phyloP scores from a whole-genome alignment of 2,797 vertebrate species.

The Sebastiscus tertius region DNA sequence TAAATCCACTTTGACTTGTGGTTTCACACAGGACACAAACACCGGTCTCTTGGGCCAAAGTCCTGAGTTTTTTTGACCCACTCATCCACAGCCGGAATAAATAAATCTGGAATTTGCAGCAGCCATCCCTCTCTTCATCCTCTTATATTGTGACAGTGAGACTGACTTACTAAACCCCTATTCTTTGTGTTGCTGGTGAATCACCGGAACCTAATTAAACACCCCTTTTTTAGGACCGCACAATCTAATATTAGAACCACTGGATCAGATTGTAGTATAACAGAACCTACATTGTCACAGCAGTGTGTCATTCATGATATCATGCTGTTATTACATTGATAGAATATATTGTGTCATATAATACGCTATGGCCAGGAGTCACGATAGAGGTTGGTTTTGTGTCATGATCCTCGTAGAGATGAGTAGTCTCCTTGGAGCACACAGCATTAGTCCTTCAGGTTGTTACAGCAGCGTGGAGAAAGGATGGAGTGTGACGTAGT shows the following conservation, averaged over 20 bases:
- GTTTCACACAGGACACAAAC: neutral
- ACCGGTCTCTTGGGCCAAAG: too few relatives aligned
- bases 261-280: neutral
- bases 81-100: too few relatives aligned
- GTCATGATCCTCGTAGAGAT: constrained; percentile 5
- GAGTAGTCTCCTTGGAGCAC: constrained; percentile 46
- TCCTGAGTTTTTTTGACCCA: neutral
- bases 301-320: neutral
- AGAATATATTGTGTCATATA: neutral
- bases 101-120: neutral
- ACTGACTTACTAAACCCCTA: neutral
- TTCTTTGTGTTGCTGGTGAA: neutral
- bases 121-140: neutral
- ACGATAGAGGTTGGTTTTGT: neutral
- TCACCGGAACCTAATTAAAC: neutral
- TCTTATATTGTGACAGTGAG: neutral
- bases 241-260: neutral
- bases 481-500: constrained; percentile 55
- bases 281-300: neutral
- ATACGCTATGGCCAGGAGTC: neutral
- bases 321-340: neutral
- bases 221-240: neutral
- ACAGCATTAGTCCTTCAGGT: constrained; percentile 52
- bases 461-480: constrained; percentile 14
- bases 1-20: neutral